These are phyloP conservation scores for Dasypus novemcinctus DNA, from an alignment of 2,113 vertebrate genomes.

Conservation along the genomic window DNA sequence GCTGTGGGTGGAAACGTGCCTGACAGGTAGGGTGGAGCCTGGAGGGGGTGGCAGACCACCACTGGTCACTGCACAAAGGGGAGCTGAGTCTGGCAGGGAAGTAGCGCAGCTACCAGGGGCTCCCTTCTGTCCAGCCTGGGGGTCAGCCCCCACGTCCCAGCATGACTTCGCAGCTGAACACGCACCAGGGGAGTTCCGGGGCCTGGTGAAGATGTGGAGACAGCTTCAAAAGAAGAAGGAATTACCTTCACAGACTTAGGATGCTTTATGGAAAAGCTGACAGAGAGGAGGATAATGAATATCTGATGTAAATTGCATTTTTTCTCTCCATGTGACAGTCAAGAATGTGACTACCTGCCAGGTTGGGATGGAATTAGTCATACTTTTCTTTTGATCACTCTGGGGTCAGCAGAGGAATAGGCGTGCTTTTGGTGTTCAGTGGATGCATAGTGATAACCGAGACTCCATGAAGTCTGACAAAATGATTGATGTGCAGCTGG, in stretches of 20 bases:
- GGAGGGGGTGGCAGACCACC: fast-evolving
- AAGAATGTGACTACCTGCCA: neutral
- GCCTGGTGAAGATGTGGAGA: too few species aligned
- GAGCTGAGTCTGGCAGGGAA: fast-evolving
- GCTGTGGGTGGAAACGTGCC: fast-evolving
- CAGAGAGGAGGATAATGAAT: neutral
- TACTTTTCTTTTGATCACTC: too few species aligned
- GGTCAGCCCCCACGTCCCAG: fast-evolving
- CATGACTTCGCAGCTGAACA: fast-evolving
- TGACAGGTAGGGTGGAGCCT: fast-evolving
- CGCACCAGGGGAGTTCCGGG: neutral
- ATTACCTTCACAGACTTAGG: too few species aligned
- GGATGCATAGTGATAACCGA: neutral
- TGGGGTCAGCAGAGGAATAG: neutral
- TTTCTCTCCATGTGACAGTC: neutral
- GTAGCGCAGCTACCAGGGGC: fast-evolving
- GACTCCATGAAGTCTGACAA: neutral
- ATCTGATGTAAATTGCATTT: too few species aligned
- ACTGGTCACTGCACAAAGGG: fast-evolving
- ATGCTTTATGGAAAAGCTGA: neutral
- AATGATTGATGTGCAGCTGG: neutral
- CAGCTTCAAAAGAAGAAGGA: neutral
- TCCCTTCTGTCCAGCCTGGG: neutral
- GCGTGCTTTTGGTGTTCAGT: neutral
- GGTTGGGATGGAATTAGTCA: fast-evolving